Conservation (phyloP, 2,797 vertebrate genomes). For the Emydoidea blandingii region DNA sequence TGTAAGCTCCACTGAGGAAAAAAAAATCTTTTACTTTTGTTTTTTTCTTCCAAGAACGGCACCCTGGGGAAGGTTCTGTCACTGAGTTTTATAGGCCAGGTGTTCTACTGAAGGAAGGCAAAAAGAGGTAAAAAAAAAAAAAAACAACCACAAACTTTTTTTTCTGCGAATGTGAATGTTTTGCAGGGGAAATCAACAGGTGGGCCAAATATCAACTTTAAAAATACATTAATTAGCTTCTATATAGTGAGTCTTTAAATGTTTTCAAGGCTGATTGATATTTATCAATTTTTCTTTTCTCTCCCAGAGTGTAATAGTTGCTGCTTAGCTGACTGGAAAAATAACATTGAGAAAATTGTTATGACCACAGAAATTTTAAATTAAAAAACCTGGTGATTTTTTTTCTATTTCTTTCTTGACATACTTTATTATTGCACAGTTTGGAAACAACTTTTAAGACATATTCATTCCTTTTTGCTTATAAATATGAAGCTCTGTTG, state of each 20-base stretch:
- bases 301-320: not conserved
- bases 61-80: conserved; percentile 65
- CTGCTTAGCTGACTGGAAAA: conserved; percentile 3
- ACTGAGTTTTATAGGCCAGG: conserved; percentile 71
- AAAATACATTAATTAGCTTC: conserved; percentile 22
- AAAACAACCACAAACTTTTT: not conserved
- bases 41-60: conserved; percentile 52
- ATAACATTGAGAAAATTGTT: not conserved
- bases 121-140: not conserved
- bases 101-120: conserved; percentile 35
- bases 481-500: no score
- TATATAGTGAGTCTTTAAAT: conserved; percentile 46
- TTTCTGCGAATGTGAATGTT: conserved; percentile 7
- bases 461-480: no score
- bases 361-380: not conserved
- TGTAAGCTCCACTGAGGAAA: conserved; percentile 67
- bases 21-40: conserved; percentile 56
- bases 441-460: no score
- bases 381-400: no score
- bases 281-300: not conserved
- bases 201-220: conserved; percentile 38
- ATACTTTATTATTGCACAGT: no score
- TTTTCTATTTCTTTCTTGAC: no score
- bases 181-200: conserved; percentile 43
- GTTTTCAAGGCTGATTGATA: conserved; percentile 10